phyloP scores from a whole-genome alignment of 2,113 vertebrate genomes.

The Gopherus flavomarginatus region DNA sequence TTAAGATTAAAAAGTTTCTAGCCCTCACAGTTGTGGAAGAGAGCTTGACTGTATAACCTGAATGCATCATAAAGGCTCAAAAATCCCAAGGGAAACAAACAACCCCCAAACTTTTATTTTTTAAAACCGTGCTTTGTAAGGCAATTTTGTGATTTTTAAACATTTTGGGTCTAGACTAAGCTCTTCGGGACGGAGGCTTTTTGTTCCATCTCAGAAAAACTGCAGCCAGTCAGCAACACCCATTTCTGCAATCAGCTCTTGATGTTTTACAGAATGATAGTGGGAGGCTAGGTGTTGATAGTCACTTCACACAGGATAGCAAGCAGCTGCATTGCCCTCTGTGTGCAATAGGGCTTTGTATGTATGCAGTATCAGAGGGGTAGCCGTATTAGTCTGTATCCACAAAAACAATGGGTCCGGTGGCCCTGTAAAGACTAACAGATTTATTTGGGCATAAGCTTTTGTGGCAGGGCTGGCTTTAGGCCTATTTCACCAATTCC shows the following conservation, averaged over 20 bases:
- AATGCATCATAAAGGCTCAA: not conserved
- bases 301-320: not conserved
- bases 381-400: too few species aligned
- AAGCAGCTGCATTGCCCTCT: not conserved
- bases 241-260: not conserved
- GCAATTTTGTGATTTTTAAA: not conserved
- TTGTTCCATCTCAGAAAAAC: not conserved
- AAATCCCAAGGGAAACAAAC: not conserved
- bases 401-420: too few species aligned
- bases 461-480: too few species aligned
- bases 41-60: not conserved
- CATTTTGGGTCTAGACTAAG: not conserved
- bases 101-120: not conserved
- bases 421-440: too few species aligned
- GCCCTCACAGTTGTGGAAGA: not conserved
- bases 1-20: not conserved
- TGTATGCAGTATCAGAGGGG: not conserved
- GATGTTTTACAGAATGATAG: not conserved
- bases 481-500: too few species aligned
- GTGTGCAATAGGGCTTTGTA: too few species aligned
- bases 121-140: not conserved
- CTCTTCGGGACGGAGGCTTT: not conserved
- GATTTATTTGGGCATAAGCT: too few species aligned
- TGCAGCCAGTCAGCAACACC: not conserved
- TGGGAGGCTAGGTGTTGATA: not conserved